Conservation (phyloP, 1,140 invertebrate species). For the Drepana arcuata region DNA sequence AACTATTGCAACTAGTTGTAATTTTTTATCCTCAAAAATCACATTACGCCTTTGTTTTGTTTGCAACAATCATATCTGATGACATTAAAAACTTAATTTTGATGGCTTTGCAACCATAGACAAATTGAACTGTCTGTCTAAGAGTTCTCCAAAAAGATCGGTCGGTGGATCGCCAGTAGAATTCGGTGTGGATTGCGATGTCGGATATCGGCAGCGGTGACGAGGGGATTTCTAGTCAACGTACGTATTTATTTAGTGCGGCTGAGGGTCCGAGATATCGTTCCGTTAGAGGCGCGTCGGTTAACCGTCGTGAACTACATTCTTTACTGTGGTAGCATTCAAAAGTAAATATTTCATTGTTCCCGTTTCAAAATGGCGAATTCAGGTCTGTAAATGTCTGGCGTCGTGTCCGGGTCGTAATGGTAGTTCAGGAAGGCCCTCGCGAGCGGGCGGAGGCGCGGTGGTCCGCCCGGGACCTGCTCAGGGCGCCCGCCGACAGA, state of each 20-base stretch:
- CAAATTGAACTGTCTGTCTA: slow-evolving; percentile 52
- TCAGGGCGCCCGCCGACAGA: slow-evolving; percentile 38
- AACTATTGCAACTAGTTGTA: neutral
- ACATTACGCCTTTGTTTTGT: neutral
- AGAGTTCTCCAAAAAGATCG: slow-evolving; percentile 59
- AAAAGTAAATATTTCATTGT: slow-evolving; percentile 72
- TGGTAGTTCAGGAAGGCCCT: slow-evolving; percentile 32
- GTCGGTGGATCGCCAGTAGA: slow-evolving; percentile 65
- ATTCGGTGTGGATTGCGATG: slow-evolving; percentile 76
- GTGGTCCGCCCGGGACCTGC: slow-evolving; percentile 45
- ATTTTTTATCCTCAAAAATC: neutral
- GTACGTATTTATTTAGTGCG: slow-evolving; percentile 73
- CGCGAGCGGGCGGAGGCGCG: slow-evolving; percentile 36
- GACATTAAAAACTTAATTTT: slow-evolving; percentile 43
- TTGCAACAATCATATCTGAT: neutral
- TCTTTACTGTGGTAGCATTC: slow-evolving; percentile 39
- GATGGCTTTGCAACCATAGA: slow-evolving; percentile 60
- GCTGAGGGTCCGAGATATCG: slow-evolving; percentile 27
- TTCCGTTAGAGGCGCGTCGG: slow-evolving; percentile 34
- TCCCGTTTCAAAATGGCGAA: slow-evolving; percentile 72
- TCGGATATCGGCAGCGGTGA: slow-evolving; percentile 81
- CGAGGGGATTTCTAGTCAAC: slow-evolving; percentile 81
- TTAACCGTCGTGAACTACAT: slow-evolving; percentile 28
- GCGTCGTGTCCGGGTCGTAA: slow-evolving; percentile 34
- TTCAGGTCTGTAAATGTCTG: slow-evolving; percentile 48